These are phyloP conservation scores for Drosophila subquinaria DNA, from an alignment of 2,888 invertebrate genomes.

Conservation along the genomic window DNA sequence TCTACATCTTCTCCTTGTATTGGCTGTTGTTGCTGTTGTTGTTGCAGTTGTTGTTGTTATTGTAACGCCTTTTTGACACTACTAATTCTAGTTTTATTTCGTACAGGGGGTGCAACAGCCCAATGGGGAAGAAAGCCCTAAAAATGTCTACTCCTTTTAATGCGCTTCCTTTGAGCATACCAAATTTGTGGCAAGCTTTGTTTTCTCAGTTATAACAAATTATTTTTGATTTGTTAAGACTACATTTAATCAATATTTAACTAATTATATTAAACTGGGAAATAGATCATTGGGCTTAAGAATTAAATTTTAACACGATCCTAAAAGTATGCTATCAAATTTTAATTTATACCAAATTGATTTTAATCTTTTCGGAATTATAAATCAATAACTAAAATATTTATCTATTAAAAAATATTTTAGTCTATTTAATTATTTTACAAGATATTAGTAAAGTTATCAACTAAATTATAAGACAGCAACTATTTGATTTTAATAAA, in stretches of 20 bases:
- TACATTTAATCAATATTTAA: neutral
- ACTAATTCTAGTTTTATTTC: slow-evolving; percentile 81
- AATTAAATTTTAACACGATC: no score
- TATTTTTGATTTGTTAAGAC: neutral
- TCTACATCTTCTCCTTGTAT: slow-evolving; percentile 15
- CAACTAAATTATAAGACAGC: no score
- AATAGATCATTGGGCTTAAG: no score
- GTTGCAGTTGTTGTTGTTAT: slow-evolving; percentile 45
- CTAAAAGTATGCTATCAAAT: no score
- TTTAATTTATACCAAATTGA: no score
- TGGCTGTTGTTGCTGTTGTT: slow-evolving; percentile 19
- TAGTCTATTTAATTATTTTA: no score
- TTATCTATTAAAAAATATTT: no score
- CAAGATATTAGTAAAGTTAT: no score
- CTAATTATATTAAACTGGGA: neutral
- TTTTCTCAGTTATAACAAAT: neutral
- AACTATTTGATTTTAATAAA: no score
- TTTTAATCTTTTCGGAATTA: no score
- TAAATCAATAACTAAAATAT: neutral
- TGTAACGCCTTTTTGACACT: slow-evolving; percentile 79
- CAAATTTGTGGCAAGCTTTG: neutral
- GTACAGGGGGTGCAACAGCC: slow-evolving; percentile 12
- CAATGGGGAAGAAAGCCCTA: slow-evolving; percentile 20
- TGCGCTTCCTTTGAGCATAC: slow-evolving; percentile 14
- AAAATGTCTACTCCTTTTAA: slow-evolving; percentile 51